Base-by-base conservation (phyloP, 2,797 vertebrate species). In the Anguilla pacifica region DNA sequence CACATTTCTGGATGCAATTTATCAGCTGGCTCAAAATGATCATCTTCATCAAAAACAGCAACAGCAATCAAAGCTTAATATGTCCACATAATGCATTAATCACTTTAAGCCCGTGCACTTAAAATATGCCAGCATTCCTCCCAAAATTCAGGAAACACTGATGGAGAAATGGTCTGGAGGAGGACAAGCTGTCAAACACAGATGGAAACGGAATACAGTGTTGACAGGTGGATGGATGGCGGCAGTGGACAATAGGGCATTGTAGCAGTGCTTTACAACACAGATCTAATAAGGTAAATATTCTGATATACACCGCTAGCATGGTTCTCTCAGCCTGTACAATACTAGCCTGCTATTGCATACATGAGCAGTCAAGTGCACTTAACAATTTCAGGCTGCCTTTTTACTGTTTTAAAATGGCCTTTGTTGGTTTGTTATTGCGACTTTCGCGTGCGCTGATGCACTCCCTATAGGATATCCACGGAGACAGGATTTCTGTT, bases 11-110 rank as follows among this genome's bases (percentile, higher is more conserved):
- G 15, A 79, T 43, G 1, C 6, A 79, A 19, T 43, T 43, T 46
- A 79, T 79, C 74, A 79, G 17, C 19, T 46, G 74, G 74, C 74
- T 70, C n/a, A 70, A 70, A 70, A 70, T 70, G 6, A 70, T 25
- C 17, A 64, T n/a, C 25, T 70, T 70, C 64, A 43, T 43, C 15
- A 43, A 79, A 46, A 79, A 79, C 6, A 6, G 19, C 39, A 6
- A 6, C 39, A 6, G 35, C 74, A 19, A 46, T 79, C 35, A 39
- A 46, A 46, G 35, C 17, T 43, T 79, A 79, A 79, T 74, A 31
- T 13, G 70, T 35, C 15, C 19, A 19, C 74, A 6, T 43, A 79
- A 43, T 22, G 17, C 35, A 79, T 79, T 9, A 46, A 79, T 79
- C 35, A 43, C 31, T 79, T 2, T 22, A 79, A 22, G 35, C 35